These are phyloP conservation scores for Rhinopomastus cyanomelas DNA, from an alignment of 2,113 vertebrate species.

Conservation along the genomic window DNA sequence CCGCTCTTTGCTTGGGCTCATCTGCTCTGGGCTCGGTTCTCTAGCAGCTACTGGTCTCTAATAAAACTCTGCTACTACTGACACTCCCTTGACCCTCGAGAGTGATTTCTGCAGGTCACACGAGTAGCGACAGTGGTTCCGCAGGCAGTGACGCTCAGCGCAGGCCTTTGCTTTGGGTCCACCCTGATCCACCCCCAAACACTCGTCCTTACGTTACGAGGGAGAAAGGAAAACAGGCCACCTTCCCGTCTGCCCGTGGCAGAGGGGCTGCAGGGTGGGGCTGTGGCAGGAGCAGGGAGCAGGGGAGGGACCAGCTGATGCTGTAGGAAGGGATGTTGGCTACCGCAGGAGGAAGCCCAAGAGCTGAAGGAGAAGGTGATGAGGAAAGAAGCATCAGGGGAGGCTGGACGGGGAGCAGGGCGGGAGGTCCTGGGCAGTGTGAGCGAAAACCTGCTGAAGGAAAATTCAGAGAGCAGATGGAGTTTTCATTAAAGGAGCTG, in stretches of 20 bases:
- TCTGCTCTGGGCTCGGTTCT: neutral
- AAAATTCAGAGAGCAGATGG: accelerated
- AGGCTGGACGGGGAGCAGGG: neutral
- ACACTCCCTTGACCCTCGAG: neutral
- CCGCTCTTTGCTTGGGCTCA: neutral
- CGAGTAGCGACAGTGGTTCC: accelerated
- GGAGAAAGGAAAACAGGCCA: neutral
- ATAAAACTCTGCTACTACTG: conserved; percentile 49
- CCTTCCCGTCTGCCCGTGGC: no score
- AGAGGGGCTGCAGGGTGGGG: neutral
- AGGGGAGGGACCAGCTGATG: neutral
- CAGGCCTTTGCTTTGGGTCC: neutral
- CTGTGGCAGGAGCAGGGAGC: neutral
- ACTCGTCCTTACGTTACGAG: neutral
- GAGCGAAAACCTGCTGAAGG: neutral
- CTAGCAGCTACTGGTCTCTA: neutral
- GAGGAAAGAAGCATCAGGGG: neutral
- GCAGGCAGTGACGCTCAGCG: neutral
- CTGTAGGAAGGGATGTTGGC: neutral
- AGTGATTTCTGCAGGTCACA: neutral
- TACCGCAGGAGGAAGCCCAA: neutral
- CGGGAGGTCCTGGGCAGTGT: neutral
- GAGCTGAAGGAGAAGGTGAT: neutral
- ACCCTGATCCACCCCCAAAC: neutral
- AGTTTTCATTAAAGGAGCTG: neutral